These are phyloP conservation scores for Hymenochirus boettgeri DNA, from an alignment of 2,113 vertebrate species.

Conservation along the genomic window DNA sequence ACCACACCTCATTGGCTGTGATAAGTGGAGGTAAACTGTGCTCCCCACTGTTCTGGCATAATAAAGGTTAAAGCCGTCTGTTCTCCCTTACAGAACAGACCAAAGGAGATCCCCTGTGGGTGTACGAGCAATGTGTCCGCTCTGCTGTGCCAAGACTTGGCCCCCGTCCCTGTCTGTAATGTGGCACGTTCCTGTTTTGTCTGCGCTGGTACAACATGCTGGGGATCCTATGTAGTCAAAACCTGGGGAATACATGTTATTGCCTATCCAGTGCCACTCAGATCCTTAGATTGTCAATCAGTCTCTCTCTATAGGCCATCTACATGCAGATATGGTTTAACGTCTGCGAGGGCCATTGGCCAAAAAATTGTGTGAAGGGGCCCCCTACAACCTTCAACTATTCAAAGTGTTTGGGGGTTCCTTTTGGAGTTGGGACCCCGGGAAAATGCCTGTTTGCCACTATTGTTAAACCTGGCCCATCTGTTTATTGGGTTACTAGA, in stretches of 20 bases:
- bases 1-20: constrained; percentile 24
- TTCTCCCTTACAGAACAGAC: constrained; percentile 33
- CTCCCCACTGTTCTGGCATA: constrained; percentile 18
- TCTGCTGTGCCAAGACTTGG: constrained; percentile 22
- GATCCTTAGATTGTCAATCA: no score
- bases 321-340: no score
- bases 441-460: no score
- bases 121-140: constrained; percentile 30
- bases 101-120: constrained; percentile 26
- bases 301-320: no score
- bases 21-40: not conserved
- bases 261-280: constrained; percentile 10
- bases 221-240: constrained; percentile 13
- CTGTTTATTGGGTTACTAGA: no score
- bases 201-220: constrained; percentile 27
- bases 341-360: no score
- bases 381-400: no score
- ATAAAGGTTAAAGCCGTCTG: constrained; percentile 38
- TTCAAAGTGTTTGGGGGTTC: no score
- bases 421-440: no score
- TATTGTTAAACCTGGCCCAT: no score
- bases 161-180: constrained; percentile 15
- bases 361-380: no score
- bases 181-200: constrained; percentile 2
- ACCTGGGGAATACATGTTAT: not conserved